Evolutionary conservation across 2,888 invertebrate genomes (phyloP).

Genomic region (Microdon myrmicae): DNA sequence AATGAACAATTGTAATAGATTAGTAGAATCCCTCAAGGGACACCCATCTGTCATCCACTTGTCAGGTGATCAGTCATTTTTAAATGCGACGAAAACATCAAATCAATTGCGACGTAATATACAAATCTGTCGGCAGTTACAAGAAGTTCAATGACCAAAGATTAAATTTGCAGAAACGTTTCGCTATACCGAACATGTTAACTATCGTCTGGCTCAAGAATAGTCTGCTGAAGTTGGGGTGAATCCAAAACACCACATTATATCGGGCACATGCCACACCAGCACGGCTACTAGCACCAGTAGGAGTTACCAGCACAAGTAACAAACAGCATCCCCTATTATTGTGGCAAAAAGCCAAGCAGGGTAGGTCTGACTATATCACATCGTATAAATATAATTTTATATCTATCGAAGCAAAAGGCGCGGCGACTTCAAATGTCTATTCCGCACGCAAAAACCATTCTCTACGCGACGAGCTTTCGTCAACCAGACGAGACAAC

Average conservation of each 20-base stretch:
- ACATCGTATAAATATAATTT: no score
- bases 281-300: no score
- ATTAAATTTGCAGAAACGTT: constrained; percentile 49
- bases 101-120: constrained; percentile 42
- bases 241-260: constrained; percentile 40
- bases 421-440: constrained; percentile 52
- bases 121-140: constrained; percentile 59
- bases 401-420: constrained; percentile 44
- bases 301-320: constrained; percentile 19
- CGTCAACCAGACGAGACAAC: constrained; percentile 48
- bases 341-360: constrained; percentile 30
- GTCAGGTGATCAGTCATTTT: neutral
- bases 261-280: no score
- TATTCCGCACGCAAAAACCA: constrained; percentile 52
- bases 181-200: constrained; percentile 45
- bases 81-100: constrained; percentile 16
- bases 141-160: constrained; percentile 63
- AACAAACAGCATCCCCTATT: constrained; percentile 42
- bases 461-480: constrained; percentile 49
- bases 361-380: constrained; percentile 44
- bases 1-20: neutral
- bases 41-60: constrained; percentile 11
- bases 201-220: constrained; percentile 52
- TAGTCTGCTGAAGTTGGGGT: constrained; percentile 46
- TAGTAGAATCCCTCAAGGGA: constrained; percentile 3